Evolutionary conservation across 2,888 invertebrate species (phyloP).

Genomic region (Acleris literana): DNA sequence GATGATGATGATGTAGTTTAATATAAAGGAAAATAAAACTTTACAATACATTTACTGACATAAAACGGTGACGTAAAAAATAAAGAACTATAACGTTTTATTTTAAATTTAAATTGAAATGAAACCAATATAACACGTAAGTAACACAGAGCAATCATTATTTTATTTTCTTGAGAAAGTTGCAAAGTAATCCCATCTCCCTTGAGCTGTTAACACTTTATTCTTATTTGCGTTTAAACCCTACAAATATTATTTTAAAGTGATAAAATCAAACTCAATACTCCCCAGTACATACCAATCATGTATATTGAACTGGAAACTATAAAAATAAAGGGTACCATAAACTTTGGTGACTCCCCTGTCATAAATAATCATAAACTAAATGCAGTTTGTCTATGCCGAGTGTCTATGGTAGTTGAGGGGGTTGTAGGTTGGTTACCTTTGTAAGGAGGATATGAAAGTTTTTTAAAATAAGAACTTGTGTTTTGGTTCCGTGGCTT

Average conservation of each 20-base stretch:
- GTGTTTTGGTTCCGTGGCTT: background rate
- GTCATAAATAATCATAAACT: slow-evolving; percentile 65
- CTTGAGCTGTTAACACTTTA: background rate
- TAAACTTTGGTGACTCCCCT: slow-evolving; percentile 70
- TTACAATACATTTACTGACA: no score
- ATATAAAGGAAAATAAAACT: no score
- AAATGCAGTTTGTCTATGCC: slow-evolving; percentile 65
- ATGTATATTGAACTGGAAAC: slow-evolving; percentile 68
- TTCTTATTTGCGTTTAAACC: slow-evolving; percentile 2
- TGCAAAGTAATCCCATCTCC: background rate
- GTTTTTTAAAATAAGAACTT: background rate
- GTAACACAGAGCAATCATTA: no score
- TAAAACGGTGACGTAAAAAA: no score
- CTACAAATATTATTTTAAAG: slow-evolving; percentile 32
- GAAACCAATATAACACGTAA: no score
- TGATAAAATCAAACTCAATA: slow-evolving; percentile 29
- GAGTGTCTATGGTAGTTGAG: slow-evolving; percentile 2
- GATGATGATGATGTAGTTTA: no score
- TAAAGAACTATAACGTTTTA: no score
- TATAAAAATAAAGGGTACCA: slow-evolving; percentile 62
- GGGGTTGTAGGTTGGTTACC: background rate
- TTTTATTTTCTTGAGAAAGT: no score
- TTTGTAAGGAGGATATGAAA: background rate
- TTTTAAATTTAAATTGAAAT: no score
- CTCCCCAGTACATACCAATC: slow-evolving; percentile 54